These are phyloP conservation scores for Gonatopus flavifemur DNA, from an alignment of 1,140 invertebrate genomes.

Conservation along the genomic window DNA sequence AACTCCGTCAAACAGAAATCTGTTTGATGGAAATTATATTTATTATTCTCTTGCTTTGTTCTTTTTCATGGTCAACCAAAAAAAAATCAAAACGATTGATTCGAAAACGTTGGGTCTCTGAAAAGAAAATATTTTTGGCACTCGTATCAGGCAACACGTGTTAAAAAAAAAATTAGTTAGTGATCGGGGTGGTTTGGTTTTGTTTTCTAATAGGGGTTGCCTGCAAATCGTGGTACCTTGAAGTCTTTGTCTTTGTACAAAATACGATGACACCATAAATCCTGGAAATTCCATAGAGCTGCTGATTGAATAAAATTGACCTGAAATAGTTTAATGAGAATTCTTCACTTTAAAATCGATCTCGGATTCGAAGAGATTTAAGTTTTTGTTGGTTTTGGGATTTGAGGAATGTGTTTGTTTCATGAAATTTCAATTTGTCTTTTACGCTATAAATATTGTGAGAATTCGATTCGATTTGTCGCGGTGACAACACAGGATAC, in stretches of 20 bases:
- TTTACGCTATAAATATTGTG: too few species aligned
- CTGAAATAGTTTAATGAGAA: slow-evolving; percentile 55
- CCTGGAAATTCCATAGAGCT: slow-evolving; percentile 24
- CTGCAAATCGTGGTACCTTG: slow-evolving; percentile 33
- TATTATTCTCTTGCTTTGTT: too few species aligned
- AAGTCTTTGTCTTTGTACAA: slow-evolving; percentile 22
- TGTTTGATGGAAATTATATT: slow-evolving; percentile 1
- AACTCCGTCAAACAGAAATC: neutral
- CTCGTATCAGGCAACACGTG: slow-evolving; percentile 27
- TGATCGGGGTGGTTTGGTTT: slow-evolving; percentile 5
- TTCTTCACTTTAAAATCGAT: slow-evolving; percentile 18
- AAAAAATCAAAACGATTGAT: too few species aligned
- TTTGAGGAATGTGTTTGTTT: too few species aligned
- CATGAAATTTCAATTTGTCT: too few species aligned
- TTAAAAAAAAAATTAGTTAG: slow-evolving; percentile 25
- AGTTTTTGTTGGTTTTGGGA: too few species aligned
- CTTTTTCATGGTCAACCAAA: too few species aligned
- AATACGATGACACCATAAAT: slow-evolving; percentile 21
- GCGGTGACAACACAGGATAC: too few species aligned
- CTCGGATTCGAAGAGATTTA: slow-evolving; percentile 8
- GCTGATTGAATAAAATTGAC: slow-evolving; percentile 65
- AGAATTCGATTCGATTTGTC: too few species aligned
- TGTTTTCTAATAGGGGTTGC: slow-evolving; percentile 22
- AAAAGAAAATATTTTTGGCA: slow-evolving; percentile 11
- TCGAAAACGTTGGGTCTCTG: too few species aligned